phyloP scores from a whole-genome alignment of 2,113 vertebrate genomes.

The Rhea pennata region DNA sequence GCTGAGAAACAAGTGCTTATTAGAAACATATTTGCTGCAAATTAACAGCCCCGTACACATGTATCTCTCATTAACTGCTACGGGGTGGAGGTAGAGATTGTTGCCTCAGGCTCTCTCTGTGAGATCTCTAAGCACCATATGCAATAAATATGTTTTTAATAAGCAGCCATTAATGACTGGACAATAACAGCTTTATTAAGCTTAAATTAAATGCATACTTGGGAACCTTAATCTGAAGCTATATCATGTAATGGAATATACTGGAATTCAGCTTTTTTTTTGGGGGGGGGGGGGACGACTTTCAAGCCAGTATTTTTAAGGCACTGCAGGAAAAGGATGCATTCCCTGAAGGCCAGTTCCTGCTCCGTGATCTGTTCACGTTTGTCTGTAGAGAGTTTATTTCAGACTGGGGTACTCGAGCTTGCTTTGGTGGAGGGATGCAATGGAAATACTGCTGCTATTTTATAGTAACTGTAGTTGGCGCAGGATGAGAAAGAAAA shows the following conservation, averaged over 20 bases:
- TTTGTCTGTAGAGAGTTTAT: neutral
- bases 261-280: conserved; percentile 1
- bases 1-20: neutral
- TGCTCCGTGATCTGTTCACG: neutral
- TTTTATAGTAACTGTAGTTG: rapidly evolving
- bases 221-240: conserved; percentile 4
- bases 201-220: conserved; percentile 65
- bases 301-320: neutral
- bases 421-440: neutral
- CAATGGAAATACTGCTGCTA: rapidly evolving
- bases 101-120: neutral
- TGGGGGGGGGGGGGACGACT: neutral
- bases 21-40: neutral
- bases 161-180: conserved; percentile 61
- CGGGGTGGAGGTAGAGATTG: neutral
- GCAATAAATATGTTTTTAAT: conserved; percentile 61
- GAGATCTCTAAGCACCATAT: conserved; percentile 14
- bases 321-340: neutral
- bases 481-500: neutral
- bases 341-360: neutral
- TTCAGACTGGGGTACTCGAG: neutral
- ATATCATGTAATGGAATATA: conserved; percentile 32
- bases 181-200: conserved; percentile 70
- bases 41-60: neutral
- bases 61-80: neutral